Evolutionary conservation across 2,113 vertebrate genomes (phyloP).

Genomic region (Pelobates fuscus): DNA sequence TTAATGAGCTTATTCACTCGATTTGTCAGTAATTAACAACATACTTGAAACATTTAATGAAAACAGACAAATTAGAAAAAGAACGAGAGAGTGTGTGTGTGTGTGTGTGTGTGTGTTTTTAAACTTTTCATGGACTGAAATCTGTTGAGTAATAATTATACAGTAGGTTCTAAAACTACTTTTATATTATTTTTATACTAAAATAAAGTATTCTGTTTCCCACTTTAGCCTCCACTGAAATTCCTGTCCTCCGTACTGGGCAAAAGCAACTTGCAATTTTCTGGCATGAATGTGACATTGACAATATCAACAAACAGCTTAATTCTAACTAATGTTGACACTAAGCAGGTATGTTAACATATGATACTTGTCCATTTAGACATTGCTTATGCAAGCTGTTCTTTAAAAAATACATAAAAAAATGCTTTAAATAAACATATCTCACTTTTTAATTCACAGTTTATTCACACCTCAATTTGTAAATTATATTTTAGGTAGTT

Average conservation of each 20-base stretch:
- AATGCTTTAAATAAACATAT: too few species aligned
- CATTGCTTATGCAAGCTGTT: neutral
- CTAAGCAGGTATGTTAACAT: slow-evolving; percentile 77
- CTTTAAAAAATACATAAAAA: too few species aligned
- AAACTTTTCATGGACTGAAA: too few species aligned
- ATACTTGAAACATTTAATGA: too few species aligned
- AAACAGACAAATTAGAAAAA: too few species aligned
- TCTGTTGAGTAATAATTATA: too few species aligned
- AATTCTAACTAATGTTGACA: slow-evolving; percentile 75
- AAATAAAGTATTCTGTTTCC: slow-evolving; percentile 56
- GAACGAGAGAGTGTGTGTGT: too few species aligned
- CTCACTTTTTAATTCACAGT: neutral
- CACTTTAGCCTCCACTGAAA: slow-evolving; percentile 78
- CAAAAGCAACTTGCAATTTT: slow-evolving; percentile 90
- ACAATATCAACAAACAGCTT: slow-evolving; percentile 84
- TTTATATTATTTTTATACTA: too few species aligned
- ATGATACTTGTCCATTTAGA: neutral
- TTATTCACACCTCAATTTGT: neutral
- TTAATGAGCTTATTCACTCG: too few species aligned
- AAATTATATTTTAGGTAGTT: slow-evolving; percentile 77
- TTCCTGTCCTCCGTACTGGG: slow-evolving; percentile 83
- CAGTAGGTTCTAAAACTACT: too few species aligned
- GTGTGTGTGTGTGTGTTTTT: too few species aligned
- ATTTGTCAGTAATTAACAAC: too few species aligned
- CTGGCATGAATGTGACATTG: slow-evolving; percentile 81